These are phyloP conservation scores for Tetragnatha versicolor DNA, from an alignment of 1,140 invertebrate species.

Conservation along the genomic window DNA sequence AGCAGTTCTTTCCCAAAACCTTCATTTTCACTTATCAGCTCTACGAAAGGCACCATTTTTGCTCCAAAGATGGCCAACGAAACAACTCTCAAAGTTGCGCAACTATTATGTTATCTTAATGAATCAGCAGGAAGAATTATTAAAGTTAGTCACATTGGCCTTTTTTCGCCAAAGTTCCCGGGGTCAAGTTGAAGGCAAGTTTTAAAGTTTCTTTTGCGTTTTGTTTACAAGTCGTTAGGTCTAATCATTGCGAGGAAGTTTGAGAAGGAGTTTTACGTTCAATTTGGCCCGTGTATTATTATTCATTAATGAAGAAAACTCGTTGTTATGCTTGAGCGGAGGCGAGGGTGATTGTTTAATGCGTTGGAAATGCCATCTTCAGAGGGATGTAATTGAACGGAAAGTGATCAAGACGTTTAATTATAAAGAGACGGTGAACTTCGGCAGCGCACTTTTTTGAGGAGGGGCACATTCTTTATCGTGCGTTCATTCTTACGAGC, in stretches of 20 bases:
- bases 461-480: too few relatives aligned
- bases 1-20: too few relatives aligned
- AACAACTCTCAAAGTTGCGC: neutral
- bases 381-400: slow-evolving; percentile 52
- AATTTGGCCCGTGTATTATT: slow-evolving; percentile 54
- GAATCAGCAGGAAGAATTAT: slow-evolving; percentile 15
- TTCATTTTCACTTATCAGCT: too few relatives aligned
- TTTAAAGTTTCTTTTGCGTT: slow-evolving; percentile 51
- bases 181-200: slow-evolving; percentile 39
- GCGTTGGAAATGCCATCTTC: slow-evolving; percentile 48
- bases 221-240: slow-evolving; percentile 54
- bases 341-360: slow-evolving; percentile 45
- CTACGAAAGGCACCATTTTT: too few relatives aligned
- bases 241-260: slow-evolving; percentile 47
- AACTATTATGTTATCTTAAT: slow-evolving; percentile 1
- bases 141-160: slow-evolving; percentile 5
- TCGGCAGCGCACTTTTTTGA: slow-evolving; percentile 13
- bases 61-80: neutral
- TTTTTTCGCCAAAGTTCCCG: slow-evolving; percentile 17
- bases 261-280: slow-evolving; percentile 52
- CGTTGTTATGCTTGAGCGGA: slow-evolving; percentile 52
- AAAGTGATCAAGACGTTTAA: slow-evolving; percentile 53
- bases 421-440: slow-evolving; percentile 48
- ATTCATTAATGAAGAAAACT: slow-evolving; percentile 55
- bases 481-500: too few relatives aligned